Base-by-base conservation (phyloP, 1,140 invertebrate species). In the Sycophila sp. region DNA sequence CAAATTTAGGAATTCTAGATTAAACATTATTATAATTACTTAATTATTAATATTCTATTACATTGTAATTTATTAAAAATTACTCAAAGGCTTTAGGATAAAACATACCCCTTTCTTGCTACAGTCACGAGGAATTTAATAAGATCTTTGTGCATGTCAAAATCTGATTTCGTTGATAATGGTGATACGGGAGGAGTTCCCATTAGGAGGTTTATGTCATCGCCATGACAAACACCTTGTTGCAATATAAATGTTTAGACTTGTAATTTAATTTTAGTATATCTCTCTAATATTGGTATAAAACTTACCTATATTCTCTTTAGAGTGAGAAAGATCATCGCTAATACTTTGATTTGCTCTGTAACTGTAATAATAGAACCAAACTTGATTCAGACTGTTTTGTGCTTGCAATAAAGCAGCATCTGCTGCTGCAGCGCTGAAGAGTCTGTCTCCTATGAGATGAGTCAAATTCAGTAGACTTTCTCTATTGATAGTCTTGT, bases 371-470 rank as follows among this genome's bases (percentile, higher is more conserved):
- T 51, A 40, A 22, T 26, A 55, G 17, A 56, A 66, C 65, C 65
- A 56, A n/a, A 58, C 30, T 13, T 38, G 30, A 47, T 32, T 68
- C 34, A 19, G n/a, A 45, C 32, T 45, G 4, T 15, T 24, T 34
- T 56, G n/a, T 7, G 63, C 49, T n/a, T 30, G 19, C 8, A 11
- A 11, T 30, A 11, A 30, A 10, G 36, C 49, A 17, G 51, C 51
- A 28, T 45, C 32, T 19, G 15, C 24, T 13, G 51, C 51, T 32
- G 45, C 65, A 2, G 22, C 17, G 10, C 1, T 7, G 24, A 90
- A 91, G 0, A 88, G 73, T 32, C 89, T 83, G 75, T 91, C 89
- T 4, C 87, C 82, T 0, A 89, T 73, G 58, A 89, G 75, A 67
- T 81, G 72, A 77, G 88, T 88, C 64, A 64, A 76, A 66, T 60